A percentile compares a stretch with the other conserved stretches of the same genome.
Conservation (phyloP, 2,888 invertebrate genomes). For the Nemotelus pantherinus region DNA sequence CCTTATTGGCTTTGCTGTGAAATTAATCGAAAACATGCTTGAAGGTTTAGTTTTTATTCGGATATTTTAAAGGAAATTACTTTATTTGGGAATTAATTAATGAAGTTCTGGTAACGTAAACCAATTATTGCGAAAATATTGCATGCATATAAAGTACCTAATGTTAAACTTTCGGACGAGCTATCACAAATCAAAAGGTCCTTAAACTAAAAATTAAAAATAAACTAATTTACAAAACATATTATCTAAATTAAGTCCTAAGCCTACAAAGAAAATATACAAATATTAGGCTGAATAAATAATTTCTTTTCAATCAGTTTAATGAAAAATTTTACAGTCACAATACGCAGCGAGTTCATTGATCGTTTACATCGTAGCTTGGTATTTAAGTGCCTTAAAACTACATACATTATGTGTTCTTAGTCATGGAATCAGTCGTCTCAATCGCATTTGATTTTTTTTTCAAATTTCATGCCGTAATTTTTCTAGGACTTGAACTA, state of each 20-base stretch:
- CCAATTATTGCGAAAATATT: no score
- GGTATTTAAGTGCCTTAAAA: background rate
- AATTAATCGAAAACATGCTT: background rate
- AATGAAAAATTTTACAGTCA: background rate
- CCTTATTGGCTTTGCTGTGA: constrained; percentile 8
- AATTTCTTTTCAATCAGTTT: constrained; percentile 9
- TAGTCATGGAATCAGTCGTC: background rate
- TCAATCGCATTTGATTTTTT: no score
- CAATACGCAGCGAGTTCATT: no score
- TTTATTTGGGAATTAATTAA: no score
- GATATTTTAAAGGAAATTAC: no score
- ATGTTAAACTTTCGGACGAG: constrained; percentile 24
- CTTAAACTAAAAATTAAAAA: background rate
- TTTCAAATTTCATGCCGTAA: background rate
- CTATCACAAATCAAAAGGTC: constrained; percentile 32
- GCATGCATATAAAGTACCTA: no score
- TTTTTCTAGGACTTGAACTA: background rate
- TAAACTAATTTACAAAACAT: constrained; percentile 9
- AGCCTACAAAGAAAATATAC: background rate
- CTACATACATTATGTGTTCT: no score
- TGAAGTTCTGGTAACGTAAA: no score
- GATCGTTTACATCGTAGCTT: no score
- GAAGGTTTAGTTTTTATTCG: no score
- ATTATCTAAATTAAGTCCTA: constrained; percentile 1
- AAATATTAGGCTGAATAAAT: constrained; percentile 20